These are phyloP conservation scores for Andrena marginata DNA, from an alignment of 2,888 invertebrate species.

Conservation along the genomic window DNA sequence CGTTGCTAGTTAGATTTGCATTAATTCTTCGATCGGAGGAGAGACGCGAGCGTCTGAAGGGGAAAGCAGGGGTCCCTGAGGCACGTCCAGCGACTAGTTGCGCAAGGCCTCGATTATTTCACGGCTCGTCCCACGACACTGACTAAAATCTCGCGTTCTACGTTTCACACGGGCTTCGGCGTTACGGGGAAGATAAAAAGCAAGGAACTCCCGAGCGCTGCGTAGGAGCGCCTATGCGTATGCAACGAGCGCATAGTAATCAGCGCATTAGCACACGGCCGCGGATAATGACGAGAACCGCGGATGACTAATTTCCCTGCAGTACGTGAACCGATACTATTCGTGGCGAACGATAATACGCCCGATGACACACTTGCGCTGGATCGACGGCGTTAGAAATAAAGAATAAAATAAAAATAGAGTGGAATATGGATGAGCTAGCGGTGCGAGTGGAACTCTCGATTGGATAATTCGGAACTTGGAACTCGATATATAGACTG, in stretches of 20 bases:
- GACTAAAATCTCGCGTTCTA: background rate
- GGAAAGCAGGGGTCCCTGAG: constrained; percentile 42
- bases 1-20: constrained; percentile 37
- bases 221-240: constrained; percentile 18
- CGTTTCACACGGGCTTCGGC: background rate
- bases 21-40: constrained; percentile 33
- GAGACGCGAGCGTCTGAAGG: constrained; percentile 20
- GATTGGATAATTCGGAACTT: too few species aligned
- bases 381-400: background rate
- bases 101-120: constrained; percentile 11
- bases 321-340: constrained; percentile 2
- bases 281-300: constrained; percentile 47
- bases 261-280: constrained; percentile 50
- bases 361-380: background rate
- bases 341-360: constrained; percentile 24
- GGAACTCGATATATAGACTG: too few species aligned
- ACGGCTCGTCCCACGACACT: background rate
- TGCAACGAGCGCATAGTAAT: constrained; percentile 47
- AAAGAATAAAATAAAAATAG: too few species aligned
- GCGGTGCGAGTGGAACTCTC: too few species aligned
- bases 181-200: background rate
- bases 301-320: constrained; percentile 42
- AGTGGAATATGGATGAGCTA: too few species aligned
- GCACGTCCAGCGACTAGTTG: constrained; percentile 18
- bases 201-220: background rate